These are phyloP conservation scores for Sogatella furcifera DNA, from an alignment of 1,140 invertebrate species.

Conservation along the genomic window DNA sequence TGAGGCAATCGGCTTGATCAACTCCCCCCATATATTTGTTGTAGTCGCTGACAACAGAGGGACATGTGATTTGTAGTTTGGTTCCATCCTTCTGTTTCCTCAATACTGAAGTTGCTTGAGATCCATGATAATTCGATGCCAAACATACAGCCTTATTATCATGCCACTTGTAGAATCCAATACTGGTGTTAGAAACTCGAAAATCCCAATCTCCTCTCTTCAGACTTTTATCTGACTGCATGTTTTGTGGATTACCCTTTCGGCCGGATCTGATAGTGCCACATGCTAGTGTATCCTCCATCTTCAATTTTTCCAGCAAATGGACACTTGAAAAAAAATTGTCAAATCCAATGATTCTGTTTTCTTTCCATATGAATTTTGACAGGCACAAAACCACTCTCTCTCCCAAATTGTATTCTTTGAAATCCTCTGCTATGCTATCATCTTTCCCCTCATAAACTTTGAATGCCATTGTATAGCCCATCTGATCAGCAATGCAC, in stretches of 20 bases:
- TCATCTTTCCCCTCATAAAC: constrained; percentile 20
- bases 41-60: constrained; percentile 32
- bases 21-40: constrained; percentile 31
- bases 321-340: constrained; percentile 18
- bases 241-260: constrained; percentile 10
- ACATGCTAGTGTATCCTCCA: constrained; percentile 15
- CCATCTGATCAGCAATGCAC: constrained; percentile 12
- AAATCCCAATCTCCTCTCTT: constrained; percentile 11
- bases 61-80: constrained; percentile 29
- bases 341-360: constrained; percentile 13
- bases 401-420: constrained; percentile 9
- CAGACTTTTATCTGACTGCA: neutral
- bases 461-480: constrained; percentile 16
- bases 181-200: neutral
- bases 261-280: constrained; percentile 14
- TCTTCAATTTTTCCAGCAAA: constrained; percentile 14
- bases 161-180: constrained; percentile 13
- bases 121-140: constrained; percentile 13
- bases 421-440: neutral
- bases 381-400: constrained; percentile 14
- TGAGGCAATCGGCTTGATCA: constrained; percentile 34
- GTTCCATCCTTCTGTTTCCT: constrained; percentile 12
- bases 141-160: constrained; percentile 13
- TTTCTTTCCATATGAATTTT: constrained; percentile 6
- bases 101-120: constrained; percentile 5